These are phyloP conservation scores for Stegana nigrithorax DNA, from an alignment of 2,888 invertebrate species.

Conservation along the genomic window DNA sequence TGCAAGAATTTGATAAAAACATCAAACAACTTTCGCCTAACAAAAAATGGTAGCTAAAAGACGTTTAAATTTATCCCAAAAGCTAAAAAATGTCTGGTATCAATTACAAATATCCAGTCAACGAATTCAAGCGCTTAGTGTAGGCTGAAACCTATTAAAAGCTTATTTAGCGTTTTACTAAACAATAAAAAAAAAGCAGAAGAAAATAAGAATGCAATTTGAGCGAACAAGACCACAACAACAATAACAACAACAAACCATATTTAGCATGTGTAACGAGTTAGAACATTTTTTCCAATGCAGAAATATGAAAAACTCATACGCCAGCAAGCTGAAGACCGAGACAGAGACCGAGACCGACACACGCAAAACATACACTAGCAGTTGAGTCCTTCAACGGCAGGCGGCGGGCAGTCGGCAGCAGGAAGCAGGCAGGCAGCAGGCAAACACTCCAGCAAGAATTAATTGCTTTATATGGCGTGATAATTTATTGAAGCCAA, in stretches of 20 bases:
- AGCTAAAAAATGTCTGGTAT: background rate
- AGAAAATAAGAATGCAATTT: no score
- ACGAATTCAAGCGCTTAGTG: background rate
- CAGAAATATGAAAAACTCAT: slow-evolving; percentile 15
- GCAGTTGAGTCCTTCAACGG: no score
- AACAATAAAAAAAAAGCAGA: no score
- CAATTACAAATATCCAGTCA: background rate
- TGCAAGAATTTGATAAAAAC: slow-evolving; percentile 49
- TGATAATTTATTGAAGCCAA: slow-evolving; percentile 65
- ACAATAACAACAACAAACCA: background rate
- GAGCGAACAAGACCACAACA: slow-evolving; percentile 16
- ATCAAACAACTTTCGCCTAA: slow-evolving; percentile 14
- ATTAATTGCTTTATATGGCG: slow-evolving; percentile 67
- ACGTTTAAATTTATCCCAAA: slow-evolving; percentile 15
- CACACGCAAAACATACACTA: slow-evolving; percentile 32
- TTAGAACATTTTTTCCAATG: background rate
- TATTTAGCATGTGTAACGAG: slow-evolving; percentile 1
- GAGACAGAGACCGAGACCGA: slow-evolving; percentile 12
- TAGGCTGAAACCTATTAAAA: slow-evolving; percentile 53
- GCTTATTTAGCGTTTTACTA: slow-evolving; percentile 47
- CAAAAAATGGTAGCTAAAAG: background rate
- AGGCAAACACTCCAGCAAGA: slow-evolving; percentile 40
- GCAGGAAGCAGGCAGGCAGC: background rate
- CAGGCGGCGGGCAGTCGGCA: background rate
- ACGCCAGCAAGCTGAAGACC: background rate